Base-by-base conservation (phyloP, 2,888 invertebrate species). In the Boloria euphrosyne region DNA sequence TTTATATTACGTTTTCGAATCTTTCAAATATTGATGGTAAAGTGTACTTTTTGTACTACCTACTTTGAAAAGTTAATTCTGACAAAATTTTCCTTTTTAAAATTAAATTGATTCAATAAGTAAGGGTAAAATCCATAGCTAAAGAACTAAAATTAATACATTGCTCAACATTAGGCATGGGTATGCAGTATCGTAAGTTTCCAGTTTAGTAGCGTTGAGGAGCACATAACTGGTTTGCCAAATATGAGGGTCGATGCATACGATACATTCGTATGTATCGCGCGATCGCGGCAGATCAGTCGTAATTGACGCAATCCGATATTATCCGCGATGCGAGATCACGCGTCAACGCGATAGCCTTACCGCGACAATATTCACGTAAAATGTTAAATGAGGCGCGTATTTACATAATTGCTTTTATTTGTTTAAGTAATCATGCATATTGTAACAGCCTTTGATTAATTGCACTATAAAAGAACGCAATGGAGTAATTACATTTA, bases 231-330 rank as follows among this genome's bases (percentile, higher is more conserved):
- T 68, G 69, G 69, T 71, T 70, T 67, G 66, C 68, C 69, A 71
- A 75, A 74, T 74, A 71, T 87, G 86, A 88, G 81, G 88, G 85
- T 80, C 76, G 80, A 79, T 80, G 85, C 85, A 87, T 81, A 81
- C 84, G 87, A 87, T 81, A 83, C 84, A 88, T 88, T 85, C 82
- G 83, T 89, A 90, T 90, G 90, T 89, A 90, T 90, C 89, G 81
- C 77, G 74, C 83, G 84, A 89, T 89, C 88, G 84, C 78, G 71
- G 77, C 74, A 80, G 81, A 88, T 87, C 78, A 74, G 76, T 75
- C 85, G 87, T 92, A 92, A 92, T 92, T 92, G 91, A 92, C 91
- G 87, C 89, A 82, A 83, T 82, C 79, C 84, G 90, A 89, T 89
- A 87, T 84, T 84, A 90, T 90, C 87, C 88, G 80, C 84, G 83